Conservation (phyloP, 1,140 invertebrate species). For the Pseudomyrmex concolor region DNA sequence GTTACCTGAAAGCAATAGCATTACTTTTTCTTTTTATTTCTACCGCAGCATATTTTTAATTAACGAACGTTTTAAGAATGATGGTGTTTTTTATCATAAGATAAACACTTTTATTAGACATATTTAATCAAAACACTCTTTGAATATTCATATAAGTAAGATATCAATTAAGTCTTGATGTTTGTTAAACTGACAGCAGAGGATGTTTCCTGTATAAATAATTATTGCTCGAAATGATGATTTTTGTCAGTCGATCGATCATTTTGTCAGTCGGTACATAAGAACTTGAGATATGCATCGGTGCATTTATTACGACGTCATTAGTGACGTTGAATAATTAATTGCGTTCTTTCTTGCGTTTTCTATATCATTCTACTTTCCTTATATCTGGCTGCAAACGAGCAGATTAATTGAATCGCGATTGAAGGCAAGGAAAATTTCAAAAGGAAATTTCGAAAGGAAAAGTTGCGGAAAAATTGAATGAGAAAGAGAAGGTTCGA, state of each 20-base stretch:
- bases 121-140: background rate
- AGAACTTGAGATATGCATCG: background rate
- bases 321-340: conserved; percentile 44
- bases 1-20: conserved; percentile 9
- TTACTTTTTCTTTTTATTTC: background rate
- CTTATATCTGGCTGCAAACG: too few relatives aligned
- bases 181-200: background rate
- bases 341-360: background rate
- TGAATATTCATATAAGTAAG: too few relatives aligned
- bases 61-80: too few relatives aligned
- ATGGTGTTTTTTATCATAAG: too few relatives aligned
- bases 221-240: background rate
- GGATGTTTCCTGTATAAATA: too few relatives aligned
- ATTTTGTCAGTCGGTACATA: background rate
- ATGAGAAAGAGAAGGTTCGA: background rate
- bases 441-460: background rate
- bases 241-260: background rate
- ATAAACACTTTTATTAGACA: background rate
- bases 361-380: conserved; percentile 2
- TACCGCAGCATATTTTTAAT: background rate
- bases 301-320: conserved; percentile 19
- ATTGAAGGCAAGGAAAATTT: conserved; percentile 23
- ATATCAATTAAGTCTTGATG: too few relatives aligned
- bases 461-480: background rate
- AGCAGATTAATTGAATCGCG: conserved; percentile 13